These are phyloP conservation scores for Plectrocnemia conspersa DNA, from an alignment of 1,140 invertebrate genomes.

Conservation along the genomic window DNA sequence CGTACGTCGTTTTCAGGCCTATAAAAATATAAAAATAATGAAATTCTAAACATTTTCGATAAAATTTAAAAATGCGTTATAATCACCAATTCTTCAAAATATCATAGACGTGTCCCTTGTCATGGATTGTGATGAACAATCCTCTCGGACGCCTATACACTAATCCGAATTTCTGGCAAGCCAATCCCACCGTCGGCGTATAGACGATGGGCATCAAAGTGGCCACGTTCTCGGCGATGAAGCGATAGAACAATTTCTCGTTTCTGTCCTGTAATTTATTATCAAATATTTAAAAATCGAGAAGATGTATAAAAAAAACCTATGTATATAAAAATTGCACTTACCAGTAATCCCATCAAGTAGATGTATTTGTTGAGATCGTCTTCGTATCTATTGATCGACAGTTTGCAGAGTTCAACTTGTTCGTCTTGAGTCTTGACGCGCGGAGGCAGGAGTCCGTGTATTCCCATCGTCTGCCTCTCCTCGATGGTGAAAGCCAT, in stretches of 20 bases:
- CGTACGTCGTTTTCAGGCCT: conserved; percentile 87
- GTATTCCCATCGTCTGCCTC: conserved; percentile 76
- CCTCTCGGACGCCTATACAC: conserved; percentile 88
- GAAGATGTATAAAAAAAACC: conserved; percentile 11
- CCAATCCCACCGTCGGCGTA: conserved; percentile 87
- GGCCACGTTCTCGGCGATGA: conserved; percentile 82
- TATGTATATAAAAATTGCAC: conserved; percentile 32
- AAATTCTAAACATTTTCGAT: neutral
- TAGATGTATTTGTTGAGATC: conserved; percentile 79
- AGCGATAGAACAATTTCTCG: conserved; percentile 88
- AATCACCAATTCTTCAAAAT: conserved; percentile 74
- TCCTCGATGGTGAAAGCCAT: conserved; percentile 82
- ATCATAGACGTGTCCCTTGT: conserved; percentile 86
- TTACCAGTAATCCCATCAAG: conserved; percentile 66
- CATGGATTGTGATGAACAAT: conserved; percentile 95
- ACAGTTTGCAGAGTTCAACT: conserved; percentile 64
- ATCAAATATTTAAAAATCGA: too few species aligned
- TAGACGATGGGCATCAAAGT: conserved; percentile 89
- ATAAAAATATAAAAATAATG: conserved; percentile 16
- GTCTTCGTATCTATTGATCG: conserved; percentile 66
- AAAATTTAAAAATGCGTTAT: neutral
- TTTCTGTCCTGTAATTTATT: conserved; percentile 88
- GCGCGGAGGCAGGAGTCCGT: conserved; percentile 73
- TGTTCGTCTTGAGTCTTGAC: conserved; percentile 84
- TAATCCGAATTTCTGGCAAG: conserved; percentile 94